Conservation (phyloP, 2,797 vertebrate species). For the Cephalopachus bancanus region DNA sequence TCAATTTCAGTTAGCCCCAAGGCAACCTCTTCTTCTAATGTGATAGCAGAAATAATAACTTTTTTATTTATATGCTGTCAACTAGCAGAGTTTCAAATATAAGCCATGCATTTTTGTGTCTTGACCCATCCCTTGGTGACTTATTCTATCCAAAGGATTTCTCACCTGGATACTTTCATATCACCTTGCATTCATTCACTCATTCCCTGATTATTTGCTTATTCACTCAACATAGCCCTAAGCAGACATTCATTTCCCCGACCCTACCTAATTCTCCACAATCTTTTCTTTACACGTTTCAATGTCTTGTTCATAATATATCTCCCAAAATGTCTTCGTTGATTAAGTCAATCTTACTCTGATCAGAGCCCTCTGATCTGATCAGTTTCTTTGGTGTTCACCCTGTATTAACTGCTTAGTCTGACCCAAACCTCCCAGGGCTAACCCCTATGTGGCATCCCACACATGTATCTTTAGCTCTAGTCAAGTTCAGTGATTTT, state of each 20-base stretch:
- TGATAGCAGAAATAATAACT: constrained; percentile 25
- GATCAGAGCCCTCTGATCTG: not conserved
- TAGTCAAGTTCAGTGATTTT: not conserved
- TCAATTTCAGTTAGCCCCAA: constrained; percentile 70
- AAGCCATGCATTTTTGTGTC: not conserved
- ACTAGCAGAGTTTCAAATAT: not conserved
- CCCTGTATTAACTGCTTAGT: not conserved
- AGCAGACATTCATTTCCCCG: not conserved
- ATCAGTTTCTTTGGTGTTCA: not conserved
- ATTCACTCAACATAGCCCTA: not conserved
- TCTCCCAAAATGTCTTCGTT: not conserved
- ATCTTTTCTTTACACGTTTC: not conserved
- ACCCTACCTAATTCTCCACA: not conserved
- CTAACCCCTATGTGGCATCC: not conserved
- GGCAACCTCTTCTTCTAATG: constrained; percentile 57
- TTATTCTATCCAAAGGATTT: not conserved
- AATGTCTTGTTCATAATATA: not conserved
- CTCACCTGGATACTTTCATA: constrained; percentile 13
- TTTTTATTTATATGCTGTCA: constrained; percentile 32
- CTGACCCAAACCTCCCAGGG: not conserved
- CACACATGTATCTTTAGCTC: not conserved
- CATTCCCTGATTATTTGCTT: not conserved
- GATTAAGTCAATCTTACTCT: not conserved
- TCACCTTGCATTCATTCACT: not conserved
- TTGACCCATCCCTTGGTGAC: not conserved